Percentiles rank a stretch among this genome's conserved stretches.
Evolutionary conservation across 2,888 invertebrate genomes (phyloP).

Genomic region (Pristionchus arcanus): DNA sequence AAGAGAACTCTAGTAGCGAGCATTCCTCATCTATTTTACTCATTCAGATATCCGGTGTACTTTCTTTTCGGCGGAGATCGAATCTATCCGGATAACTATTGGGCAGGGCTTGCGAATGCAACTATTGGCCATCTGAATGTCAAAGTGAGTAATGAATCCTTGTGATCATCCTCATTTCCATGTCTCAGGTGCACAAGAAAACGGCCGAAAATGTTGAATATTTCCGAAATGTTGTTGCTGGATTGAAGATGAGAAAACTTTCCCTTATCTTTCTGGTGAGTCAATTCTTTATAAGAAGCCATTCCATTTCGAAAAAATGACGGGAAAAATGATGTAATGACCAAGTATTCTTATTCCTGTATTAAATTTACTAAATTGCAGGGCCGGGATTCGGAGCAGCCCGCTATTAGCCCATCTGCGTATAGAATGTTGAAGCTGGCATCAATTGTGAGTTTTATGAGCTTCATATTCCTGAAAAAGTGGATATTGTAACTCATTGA

Average conservation of each 20-base stretch:
- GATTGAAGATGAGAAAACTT: background rate
- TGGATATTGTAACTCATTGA: no score
- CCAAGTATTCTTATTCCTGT: no score
- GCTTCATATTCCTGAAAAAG: no score
- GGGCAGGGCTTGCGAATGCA: background rate
- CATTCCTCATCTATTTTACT: no score
- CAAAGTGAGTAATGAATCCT: background rate
- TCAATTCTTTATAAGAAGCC: background rate
- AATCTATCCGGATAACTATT: background rate
- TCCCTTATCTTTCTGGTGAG: background rate
- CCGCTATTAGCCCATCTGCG: no score
- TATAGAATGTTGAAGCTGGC: no score
- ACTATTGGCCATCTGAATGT: background rate
- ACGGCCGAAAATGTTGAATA: background rate
- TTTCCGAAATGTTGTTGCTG: background rate
- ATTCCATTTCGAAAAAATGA: no score
- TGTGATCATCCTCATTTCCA: background rate
- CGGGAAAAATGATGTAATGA: no score
- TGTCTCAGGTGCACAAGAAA: background rate
- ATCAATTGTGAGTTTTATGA: no score
- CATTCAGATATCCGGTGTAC: background rate
- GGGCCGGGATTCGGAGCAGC: no score
- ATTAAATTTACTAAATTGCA: no score
- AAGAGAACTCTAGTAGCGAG: no score
- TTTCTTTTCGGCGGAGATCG: background rate